A percentile compares a stretch with the other conserved stretches of the same genome.
Evolutionary conservation across 2,888 invertebrate species (phyloP).

Genomic region (Chironomus riparius): DNA sequence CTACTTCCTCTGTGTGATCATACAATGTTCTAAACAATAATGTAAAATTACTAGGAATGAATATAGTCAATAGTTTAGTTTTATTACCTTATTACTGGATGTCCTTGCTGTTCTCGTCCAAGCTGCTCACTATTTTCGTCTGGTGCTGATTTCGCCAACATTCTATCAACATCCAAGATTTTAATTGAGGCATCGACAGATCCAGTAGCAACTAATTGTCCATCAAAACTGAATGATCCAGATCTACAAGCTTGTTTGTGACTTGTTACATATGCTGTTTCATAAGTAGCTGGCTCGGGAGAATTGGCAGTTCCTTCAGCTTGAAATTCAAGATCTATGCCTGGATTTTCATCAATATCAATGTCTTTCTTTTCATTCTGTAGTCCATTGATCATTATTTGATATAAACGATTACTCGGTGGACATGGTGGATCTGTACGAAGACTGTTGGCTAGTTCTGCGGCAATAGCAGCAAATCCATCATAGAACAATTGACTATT

Average conservation of each 20-base stretch:
- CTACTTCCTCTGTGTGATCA: slow-evolving; percentile 96
- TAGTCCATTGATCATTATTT: slow-evolving; percentile 76
- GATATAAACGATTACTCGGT: slow-evolving; percentile 85
- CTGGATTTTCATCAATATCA: slow-evolving; percentile 42
- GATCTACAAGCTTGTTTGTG: slow-evolving; percentile 95
- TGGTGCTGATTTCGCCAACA: slow-evolving; percentile 95
- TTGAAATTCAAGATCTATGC: slow-evolving; percentile 79
- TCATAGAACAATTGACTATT: slow-evolving; percentile 92
- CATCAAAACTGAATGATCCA: slow-evolving; percentile 91
- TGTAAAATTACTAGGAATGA: too few species aligned
- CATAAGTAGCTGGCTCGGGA: slow-evolving; percentile 94
- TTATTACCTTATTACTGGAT: slow-evolving; percentile 70
- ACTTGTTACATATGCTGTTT: slow-evolving; percentile 97
- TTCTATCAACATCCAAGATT: slow-evolving; percentile 97
- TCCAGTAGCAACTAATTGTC: slow-evolving; percentile 93
- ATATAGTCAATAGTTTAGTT: too few species aligned
- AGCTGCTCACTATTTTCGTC: slow-evolving; percentile 71
- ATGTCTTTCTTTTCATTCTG: slow-evolving; percentile 64
- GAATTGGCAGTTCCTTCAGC: slow-evolving; percentile 88
- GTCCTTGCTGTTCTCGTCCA: slow-evolving; percentile 61
- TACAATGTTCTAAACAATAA: slow-evolving; percentile 60
- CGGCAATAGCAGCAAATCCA: slow-evolving; percentile 89
- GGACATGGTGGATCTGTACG: slow-evolving; percentile 92
- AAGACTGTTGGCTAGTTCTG: slow-evolving; percentile 70
- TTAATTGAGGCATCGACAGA: slow-evolving; percentile 98